phyloP scores from a whole-genome alignment of 2,797 vertebrate species.

The Odontamblyopus rebecca region DNA sequence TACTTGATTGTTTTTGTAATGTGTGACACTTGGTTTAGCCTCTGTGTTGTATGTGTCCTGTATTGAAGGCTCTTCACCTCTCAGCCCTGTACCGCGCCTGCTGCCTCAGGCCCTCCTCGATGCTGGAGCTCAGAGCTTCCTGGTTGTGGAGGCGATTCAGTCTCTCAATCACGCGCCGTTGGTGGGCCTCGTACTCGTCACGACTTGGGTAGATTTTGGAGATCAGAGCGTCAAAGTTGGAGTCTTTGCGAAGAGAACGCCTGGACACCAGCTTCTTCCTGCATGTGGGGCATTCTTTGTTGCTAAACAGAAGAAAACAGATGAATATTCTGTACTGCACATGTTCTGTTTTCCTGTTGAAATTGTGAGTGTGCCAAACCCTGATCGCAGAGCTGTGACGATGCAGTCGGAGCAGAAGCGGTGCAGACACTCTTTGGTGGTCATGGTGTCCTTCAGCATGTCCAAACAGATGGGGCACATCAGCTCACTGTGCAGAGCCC shows the following conservation, averaged over 20 bases:
- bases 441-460: conserved; percentile 95
- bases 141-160: conserved; percentile 89
- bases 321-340: neutral
- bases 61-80: conserved; percentile 25
- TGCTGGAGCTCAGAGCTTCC: conserved; percentile 89
- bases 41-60: too few relatives aligned
- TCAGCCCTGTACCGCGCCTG: conserved; percentile 87
- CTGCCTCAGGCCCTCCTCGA: conserved; percentile 89
- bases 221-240: conserved; percentile 92
- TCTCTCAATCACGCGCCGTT: conserved; percentile 85
- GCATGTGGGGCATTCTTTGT: conserved; percentile 92
- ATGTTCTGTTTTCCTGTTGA: neutral
- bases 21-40: too few relatives aligned
- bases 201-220: conserved; percentile 92
- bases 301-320: conserved; percentile 65
- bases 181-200: conserved; percentile 91
- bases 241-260: conserved; percentile 86
- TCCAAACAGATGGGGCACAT: conserved; percentile 94
- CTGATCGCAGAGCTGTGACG: conserved; percentile 87
- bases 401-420: conserved; percentile 92
- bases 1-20: too few relatives aligned
- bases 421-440: conserved; percentile 92
- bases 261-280: conserved; percentile 91
- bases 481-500: conserved; percentile 88
- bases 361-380: conserved; percentile 58